phyloP scores from a whole-genome alignment of 2,888 invertebrate genomes.

The Platycheirus albimanus region DNA sequence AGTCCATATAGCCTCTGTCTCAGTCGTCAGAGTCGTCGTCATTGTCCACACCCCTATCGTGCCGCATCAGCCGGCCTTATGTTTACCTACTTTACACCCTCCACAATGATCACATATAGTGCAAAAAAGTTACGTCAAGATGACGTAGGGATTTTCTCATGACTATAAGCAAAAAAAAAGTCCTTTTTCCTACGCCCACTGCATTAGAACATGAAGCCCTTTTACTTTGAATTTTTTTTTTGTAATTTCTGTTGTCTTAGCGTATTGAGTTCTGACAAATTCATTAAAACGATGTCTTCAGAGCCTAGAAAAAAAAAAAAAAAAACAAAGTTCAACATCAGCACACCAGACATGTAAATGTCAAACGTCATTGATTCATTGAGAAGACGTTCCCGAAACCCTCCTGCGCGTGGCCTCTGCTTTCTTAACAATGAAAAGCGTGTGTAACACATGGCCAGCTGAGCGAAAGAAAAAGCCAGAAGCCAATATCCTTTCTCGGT shows the following conservation, averaged over 20 bases:
- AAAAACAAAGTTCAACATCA: not conserved
- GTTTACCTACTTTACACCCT: not conserved
- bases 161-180: not conserved
- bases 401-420: not conserved
- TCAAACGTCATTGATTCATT: slow-evolving; percentile 34
- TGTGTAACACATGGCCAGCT: slow-evolving; percentile 13
- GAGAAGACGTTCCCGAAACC: not conserved
- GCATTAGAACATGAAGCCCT: slow-evolving; percentile 9
- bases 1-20: slow-evolving; percentile 12
- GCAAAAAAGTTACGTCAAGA: slow-evolving; percentile 16
- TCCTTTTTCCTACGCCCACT: slow-evolving; percentile 31
- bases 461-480: too few species aligned
- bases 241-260: slow-evolving; percentile 23
- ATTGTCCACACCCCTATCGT: slow-evolving; percentile 11
- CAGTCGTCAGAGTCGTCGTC: too few species aligned
- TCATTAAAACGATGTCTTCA: slow-evolving; percentile 33
- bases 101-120: slow-evolving; percentile 9
- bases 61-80: not conserved
- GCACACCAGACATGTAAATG: slow-evolving; percentile 26
- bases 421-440: not conserved
- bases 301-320: not conserved
- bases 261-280: slow-evolving; percentile 31
- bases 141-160: slow-evolving; percentile 46
- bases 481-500: too few species aligned
- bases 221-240: not conserved